These are phyloP conservation scores for Unio delphinus DNA, from an alignment of 2,888 invertebrate species.

Conservation along the genomic window DNA sequence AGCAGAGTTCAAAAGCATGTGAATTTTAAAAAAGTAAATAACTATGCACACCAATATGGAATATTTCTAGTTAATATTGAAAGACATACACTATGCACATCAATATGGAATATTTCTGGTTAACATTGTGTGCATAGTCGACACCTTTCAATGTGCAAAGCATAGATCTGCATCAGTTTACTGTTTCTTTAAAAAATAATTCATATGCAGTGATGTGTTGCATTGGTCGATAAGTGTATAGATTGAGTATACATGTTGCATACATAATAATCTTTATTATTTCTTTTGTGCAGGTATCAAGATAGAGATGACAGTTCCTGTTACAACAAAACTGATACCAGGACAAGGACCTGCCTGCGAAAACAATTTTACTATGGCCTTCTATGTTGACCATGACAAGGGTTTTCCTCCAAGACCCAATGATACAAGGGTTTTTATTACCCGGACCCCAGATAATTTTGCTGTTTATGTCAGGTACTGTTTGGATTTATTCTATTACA, in stretches of 20 bases:
- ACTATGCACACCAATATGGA: no score
- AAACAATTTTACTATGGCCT: conserved; percentile 57
- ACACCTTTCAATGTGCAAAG: no score
- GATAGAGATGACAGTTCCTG: conserved; percentile 61
- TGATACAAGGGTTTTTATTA: conserved; percentile 33
- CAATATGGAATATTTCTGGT: no score
- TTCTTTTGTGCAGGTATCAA: conserved; percentile 37
- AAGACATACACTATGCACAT: no score
- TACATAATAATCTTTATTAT: neutral
- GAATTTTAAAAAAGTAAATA: no score
- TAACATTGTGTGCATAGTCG: no score
- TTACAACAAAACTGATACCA: conserved; percentile 44
- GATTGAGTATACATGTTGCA: neutral
- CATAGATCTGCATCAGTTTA: no score
- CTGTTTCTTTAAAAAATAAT: no score
- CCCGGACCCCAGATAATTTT: conserved; percentile 17
- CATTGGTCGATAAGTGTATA: neutral
- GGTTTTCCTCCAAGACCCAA: conserved; percentile 41
- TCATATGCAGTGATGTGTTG: neutral
- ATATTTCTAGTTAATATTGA: no score
- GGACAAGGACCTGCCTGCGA: conserved; percentile 57
- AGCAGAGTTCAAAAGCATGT: no score
- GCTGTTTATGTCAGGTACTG: conserved; percentile 50
- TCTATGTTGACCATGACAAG: conserved; percentile 42
- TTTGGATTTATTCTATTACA: no score